Base-by-base conservation (phyloP, 2,888 invertebrate genomes). In the Polydrusus cervinus region DNA sequence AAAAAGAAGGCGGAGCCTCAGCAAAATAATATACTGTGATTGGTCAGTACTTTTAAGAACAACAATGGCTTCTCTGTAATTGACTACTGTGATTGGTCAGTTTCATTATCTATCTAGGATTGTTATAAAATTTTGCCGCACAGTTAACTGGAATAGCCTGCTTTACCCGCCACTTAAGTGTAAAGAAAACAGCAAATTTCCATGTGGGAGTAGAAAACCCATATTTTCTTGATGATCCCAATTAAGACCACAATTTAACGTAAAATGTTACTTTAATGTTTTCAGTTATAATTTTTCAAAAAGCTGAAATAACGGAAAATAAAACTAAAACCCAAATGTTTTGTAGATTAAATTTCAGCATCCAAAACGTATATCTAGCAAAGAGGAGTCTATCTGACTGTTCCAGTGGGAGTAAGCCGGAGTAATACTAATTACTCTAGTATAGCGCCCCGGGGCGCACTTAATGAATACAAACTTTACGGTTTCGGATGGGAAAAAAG, bases 391-490 rank as follows among this genome's bases (percentile, higher is more conserved):
- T 69, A 74, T 74, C 64, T 51, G 66, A 74, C 66, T 49, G 74
- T 70, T 65, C 74, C 74, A 20, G 30, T 57, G 74, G 74, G 74
- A 74, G 74, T 74, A 70, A 74, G 60, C 70, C 49, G 68, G 73
- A 71, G 71, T 74, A 77, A 77, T 77, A 74, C 74, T 77, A 77
- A 76, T 76, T 76, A 76, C 74, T 74, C 66, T 74, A 62, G 45
- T 61, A 76, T 60, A 61, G 62, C 53, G 60, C 77, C 74, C 77
- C 66, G 62, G 77, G 77, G 77, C 71, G 53, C 71, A 71, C 74
- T 77, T 77, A 77, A 77, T 74, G 77, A 74, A 77, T 77, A 77
- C 74, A 74, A 74, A 77, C 71, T 77, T 74, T 70, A 71, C 55
- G 51, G 69, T 53, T 62, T 67, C 61, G 53, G 66, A 53, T 61